Evolutionary conservation across 2,888 invertebrate genomes (phyloP).

Genomic region (Ormyrus rosae): DNA sequence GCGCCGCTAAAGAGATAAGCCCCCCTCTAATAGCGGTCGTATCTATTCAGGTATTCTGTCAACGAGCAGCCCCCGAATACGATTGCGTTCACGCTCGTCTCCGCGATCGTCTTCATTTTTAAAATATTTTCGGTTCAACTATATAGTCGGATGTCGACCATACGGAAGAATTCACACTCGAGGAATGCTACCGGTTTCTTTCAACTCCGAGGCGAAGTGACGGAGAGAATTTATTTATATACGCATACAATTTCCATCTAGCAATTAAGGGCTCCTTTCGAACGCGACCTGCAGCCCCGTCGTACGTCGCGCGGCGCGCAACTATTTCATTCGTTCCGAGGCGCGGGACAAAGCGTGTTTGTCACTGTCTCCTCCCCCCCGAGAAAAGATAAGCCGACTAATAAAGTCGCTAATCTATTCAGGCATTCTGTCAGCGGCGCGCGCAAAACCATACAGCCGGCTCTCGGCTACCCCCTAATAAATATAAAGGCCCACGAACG

Average conservation of each 20-base stretch:
- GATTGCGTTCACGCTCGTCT: neutral
- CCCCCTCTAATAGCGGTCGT: neutral
- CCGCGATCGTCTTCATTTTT: neutral
- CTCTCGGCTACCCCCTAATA: conserved; percentile 30
- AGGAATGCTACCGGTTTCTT: too few relatives aligned
- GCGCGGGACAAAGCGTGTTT: neutral
- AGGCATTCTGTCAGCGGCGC: conserved; percentile 29
- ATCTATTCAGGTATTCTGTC: conserved; percentile 28
- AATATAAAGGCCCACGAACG: conserved; percentile 18
- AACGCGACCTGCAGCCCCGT: neutral
- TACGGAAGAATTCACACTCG: too few relatives aligned
- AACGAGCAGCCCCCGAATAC: neutral
- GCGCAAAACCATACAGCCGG: neutral
- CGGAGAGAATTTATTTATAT: too few relatives aligned
- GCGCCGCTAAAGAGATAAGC: conserved; percentile 1
- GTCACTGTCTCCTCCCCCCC: neutral
- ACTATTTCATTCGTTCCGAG: neutral
- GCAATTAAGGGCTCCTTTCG: neutral
- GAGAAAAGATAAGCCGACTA: conserved; percentile 46
- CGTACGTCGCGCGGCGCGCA: too few relatives aligned
- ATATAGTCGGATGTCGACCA: too few relatives aligned
- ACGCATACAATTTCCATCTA: too few relatives aligned
- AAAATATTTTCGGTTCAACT: too few relatives aligned
- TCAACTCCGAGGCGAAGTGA: too few relatives aligned
- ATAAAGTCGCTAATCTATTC: conserved; percentile 54